Conservation (phyloP, 2,797 vertebrate species). For the Rousettus madagascariensis region DNA sequence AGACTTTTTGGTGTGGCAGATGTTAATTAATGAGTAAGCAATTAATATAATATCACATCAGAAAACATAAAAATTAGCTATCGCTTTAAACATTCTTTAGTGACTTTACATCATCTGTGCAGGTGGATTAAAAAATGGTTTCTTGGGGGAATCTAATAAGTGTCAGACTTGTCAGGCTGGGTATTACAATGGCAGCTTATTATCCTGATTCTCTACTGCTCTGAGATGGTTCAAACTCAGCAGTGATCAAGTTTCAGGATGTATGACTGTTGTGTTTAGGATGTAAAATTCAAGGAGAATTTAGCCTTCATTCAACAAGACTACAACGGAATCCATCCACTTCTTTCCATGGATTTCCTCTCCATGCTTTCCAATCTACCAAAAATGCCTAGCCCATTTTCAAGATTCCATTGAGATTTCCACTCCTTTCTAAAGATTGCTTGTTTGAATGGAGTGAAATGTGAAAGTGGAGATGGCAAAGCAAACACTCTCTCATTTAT, state of each 20-base stretch:
- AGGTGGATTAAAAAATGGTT: background rate
- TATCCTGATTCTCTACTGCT: background rate
- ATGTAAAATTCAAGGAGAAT: background rate
- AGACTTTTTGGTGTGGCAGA: background rate
- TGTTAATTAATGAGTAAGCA: background rate
- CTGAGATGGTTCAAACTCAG: background rate
- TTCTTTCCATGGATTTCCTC: background rate
- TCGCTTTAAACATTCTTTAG: background rate
- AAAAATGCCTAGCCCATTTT: background rate
- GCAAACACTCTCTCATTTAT: background rate
- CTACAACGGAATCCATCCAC: background rate
- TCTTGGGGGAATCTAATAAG: background rate
- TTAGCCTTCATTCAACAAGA: background rate
- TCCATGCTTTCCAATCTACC: background rate
- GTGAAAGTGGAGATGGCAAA: background rate
- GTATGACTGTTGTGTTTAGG: background rate
- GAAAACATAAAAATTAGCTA: background rate
- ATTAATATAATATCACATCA: conserved; percentile 13
- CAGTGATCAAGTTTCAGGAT: background rate
- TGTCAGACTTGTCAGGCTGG: background rate
- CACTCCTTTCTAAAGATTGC: background rate
- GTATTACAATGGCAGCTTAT: background rate
- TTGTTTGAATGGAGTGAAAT: background rate
- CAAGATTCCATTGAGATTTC: background rate
- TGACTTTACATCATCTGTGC: background rate